phyloP scores from a whole-genome alignment of 1,140 invertebrate species.

The Eulimnadia texana region DNA sequence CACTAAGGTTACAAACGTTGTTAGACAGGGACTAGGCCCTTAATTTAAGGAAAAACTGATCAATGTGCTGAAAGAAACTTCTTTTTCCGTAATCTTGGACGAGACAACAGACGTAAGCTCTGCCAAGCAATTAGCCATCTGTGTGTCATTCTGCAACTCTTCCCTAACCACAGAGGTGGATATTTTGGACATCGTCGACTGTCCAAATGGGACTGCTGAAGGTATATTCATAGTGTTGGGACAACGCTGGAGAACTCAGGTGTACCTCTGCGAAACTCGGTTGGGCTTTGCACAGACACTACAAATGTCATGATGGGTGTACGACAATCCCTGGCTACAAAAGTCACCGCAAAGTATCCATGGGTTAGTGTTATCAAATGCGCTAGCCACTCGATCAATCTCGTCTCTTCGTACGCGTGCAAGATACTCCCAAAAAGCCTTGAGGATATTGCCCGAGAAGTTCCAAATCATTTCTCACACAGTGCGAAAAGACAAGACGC shows the following conservation, averaged over 20 bases:
- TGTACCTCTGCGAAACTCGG: not conserved
- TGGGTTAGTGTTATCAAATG: slow-evolving; percentile 26
- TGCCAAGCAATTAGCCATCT: not conserved
- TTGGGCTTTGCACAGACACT: not conserved
- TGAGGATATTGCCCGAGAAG: slow-evolving; percentile 22
- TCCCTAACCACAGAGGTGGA: not conserved
- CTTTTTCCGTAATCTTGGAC: not conserved
- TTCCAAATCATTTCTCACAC: slow-evolving; percentile 26
- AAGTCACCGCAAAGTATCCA: slow-evolving; percentile 8
- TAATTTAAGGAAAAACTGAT: not conserved
- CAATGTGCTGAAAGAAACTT: not conserved
- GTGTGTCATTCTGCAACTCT: not conserved
- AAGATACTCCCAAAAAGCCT: slow-evolving; percentile 22
- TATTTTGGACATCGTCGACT: not conserved
- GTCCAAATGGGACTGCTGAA: not conserved
- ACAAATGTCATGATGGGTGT: not conserved
- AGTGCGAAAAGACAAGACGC: slow-evolving; percentile 22
- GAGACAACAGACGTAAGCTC: not conserved
- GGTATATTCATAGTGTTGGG: not conserved
- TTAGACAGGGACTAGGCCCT: not conserved
- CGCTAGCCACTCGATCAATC: slow-evolving; percentile 26
- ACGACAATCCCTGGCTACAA: not conserved
- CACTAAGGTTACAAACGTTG: not conserved
- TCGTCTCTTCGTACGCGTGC: slow-evolving; percentile 24
- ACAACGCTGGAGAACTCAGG: not conserved